Conservation (phyloP, 2,797 vertebrate genomes). For the Kryptolebias ocellatus region DNA sequence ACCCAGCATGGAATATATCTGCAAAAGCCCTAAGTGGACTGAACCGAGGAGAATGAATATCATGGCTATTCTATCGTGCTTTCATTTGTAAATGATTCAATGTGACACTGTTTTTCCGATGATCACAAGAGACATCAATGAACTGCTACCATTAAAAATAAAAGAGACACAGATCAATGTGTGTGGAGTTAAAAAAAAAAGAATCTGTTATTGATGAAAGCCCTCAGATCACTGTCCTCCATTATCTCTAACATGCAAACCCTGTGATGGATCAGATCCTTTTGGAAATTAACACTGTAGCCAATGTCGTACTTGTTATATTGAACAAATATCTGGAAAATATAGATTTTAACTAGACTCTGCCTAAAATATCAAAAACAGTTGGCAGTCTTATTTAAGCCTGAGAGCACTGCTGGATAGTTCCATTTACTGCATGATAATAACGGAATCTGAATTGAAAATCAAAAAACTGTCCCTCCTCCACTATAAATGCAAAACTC, state of each 20-base stretch:
- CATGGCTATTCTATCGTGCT: background rate
- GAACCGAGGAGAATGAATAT: background rate
- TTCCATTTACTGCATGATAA: constrained; percentile 55
- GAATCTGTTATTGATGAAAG: constrained; percentile 35
- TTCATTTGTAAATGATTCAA: constrained; percentile 1
- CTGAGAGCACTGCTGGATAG: constrained; percentile 34
- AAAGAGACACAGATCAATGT: constrained; percentile 32
- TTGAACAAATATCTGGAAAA: constrained; percentile 17
- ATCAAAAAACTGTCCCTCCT: constrained; percentile 37
- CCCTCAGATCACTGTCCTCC: constrained; percentile 8
- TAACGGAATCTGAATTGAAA: constrained; percentile 60
- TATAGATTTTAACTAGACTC: background rate
- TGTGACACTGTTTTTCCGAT: constrained; percentile 3
- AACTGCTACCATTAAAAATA: constrained; percentile 16
- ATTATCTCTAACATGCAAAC: constrained; percentile 6
- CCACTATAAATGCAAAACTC: constrained; percentile 57
- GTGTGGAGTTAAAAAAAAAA: constrained; percentile 30
- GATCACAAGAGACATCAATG: constrained; percentile 26
- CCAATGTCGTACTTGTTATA: background rate
- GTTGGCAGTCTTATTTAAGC: constrained; percentile 31
- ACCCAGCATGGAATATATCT: background rate
- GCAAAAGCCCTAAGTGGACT: background rate
- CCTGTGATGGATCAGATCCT: background rate
- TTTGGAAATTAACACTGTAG: background rate
- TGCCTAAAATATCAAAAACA: constrained; percentile 29